Conservation (phyloP, 2,113 vertebrate species). For the Nerophis lumbriciformis region DNA sequence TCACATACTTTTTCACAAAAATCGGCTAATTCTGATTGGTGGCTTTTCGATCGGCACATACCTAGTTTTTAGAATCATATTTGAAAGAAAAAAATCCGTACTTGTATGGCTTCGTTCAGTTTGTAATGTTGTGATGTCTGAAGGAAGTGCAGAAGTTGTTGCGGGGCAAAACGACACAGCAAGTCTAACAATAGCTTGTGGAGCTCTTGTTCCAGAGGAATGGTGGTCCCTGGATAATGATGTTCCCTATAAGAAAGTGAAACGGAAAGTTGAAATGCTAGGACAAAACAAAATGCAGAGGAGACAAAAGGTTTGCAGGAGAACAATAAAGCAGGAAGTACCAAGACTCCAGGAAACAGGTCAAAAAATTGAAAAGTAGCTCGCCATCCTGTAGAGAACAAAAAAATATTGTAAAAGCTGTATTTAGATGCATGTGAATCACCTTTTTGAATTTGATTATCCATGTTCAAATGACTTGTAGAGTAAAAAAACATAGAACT, state of each 20-base stretch:
- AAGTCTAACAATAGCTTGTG: conserved; percentile 83
- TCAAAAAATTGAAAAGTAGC: conserved; percentile 85
- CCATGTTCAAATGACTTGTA: no score
- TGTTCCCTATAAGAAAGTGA: conserved; percentile 75
- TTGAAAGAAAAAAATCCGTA: conserved; percentile 31
- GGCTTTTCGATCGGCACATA: no score
- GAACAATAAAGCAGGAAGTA: conserved; percentile 40
- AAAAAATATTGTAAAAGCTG: background rate
- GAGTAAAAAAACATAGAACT: no score
- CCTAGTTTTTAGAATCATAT: no score
- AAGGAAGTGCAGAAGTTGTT: conserved; percentile 77
- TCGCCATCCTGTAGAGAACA: conserved; percentile 72
- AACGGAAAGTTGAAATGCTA: background rate
- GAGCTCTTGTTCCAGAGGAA: conserved; percentile 71
- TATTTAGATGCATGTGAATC: background rate
- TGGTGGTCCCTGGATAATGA: conserved; percentile 57
- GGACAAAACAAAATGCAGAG: background rate
- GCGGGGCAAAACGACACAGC: conserved; percentile 80
- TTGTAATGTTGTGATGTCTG: conserved; percentile 83
- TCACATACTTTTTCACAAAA: no score
- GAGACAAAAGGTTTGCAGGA: background rate
- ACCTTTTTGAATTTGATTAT: no score
- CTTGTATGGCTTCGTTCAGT: conserved; percentile 87
- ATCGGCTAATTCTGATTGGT: no score
- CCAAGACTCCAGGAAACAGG: conserved; percentile 83